Base-by-base conservation (phyloP, 1,140 invertebrate species). In the Trichogramma pretiosum region DNA sequence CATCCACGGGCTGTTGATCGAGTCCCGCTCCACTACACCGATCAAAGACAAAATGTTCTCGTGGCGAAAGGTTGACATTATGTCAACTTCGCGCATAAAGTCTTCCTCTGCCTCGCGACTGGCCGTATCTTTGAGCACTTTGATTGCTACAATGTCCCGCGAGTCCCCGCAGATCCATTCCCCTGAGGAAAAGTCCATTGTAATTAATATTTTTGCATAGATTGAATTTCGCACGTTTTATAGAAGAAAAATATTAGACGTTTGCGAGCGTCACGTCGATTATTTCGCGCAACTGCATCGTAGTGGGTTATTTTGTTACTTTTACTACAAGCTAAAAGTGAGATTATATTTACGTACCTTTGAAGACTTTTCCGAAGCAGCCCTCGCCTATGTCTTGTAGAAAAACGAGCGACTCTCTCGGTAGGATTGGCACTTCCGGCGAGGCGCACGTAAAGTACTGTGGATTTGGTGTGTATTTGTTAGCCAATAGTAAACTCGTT, bases 361-460 rank as follows among this genome's bases (percentile, higher is more conserved):
- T 89, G 59, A 81, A 89, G 26, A 93, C 90, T 72, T 90, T 90
- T n/a, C 89, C 89, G 60, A 92, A 93, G 58, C 86, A 91, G 2
- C 90, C 90, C 68, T 93, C 88, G 1, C 90, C 90, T 35, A 93
- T 85, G 55, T 88, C 84, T 53, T 86, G 77, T 0, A 83, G 54
- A 58, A 90, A 83, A 3, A 72, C 71, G 10, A 93, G 65, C 2
- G 76, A 75, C 34, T 84, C 81, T 38, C 78, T 68, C 34, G 71
- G 61, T 56, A 86, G 61, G 35, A 83, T 71, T 2, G 77, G 79
- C 3, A 86, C 77, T 33, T 73, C 71, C 46, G 75, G 74, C 33
- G 72, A 74, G 19, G 65, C 58, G 37, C 72, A 77, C 2, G 72
- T 71, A 36, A 81, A 80, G 67, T 88, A 88, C 69, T 85, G 82